phyloP scores from a whole-genome alignment of 1,140 invertebrate genomes.

The Magallana gigas region DNA sequence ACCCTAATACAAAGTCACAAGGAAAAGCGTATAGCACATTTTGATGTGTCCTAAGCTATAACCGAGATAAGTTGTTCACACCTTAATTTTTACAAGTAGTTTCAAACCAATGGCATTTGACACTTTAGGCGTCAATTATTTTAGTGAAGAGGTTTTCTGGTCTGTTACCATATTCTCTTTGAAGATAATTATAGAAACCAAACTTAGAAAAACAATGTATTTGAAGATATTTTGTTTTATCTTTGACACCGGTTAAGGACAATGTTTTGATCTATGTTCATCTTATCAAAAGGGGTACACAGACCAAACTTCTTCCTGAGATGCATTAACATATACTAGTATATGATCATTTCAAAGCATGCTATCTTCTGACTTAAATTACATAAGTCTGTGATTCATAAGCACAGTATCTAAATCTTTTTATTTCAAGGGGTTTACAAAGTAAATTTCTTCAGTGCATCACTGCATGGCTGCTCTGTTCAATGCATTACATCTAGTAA shows the following conservation, averaged over 20 bases:
- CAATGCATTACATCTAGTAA: too few relatives aligned
- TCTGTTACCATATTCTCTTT: neutral
- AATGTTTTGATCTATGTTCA: neutral
- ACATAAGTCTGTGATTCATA: too few relatives aligned
- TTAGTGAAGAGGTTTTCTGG: neutral
- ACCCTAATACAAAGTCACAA: neutral
- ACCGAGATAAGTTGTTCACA: neutral
- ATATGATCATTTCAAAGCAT: too few relatives aligned
- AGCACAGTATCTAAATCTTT: too few relatives aligned
- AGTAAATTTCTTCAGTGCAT: too few relatives aligned
- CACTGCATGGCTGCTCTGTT: too few relatives aligned
- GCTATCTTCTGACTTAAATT: too few relatives aligned
- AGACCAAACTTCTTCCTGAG: neutral
- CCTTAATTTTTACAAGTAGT: neutral
- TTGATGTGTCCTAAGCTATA: neutral
- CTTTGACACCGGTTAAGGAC: constrained; percentile 1
- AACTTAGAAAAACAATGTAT: neutral
- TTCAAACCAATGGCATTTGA: neutral
- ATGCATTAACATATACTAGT: too few relatives aligned
- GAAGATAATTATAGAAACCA: neutral
- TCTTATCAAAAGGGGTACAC: neutral
- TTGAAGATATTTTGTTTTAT: neutral
- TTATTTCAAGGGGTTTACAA: too few relatives aligned
- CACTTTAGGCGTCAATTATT: neutral
- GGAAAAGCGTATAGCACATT: neutral